A percentile compares a stretch with the other conserved stretches of the same genome.
These are phyloP conservation scores for Hetaerina americana DNA, from an alignment of 1,140 invertebrate species.

Conservation along the genomic window DNA sequence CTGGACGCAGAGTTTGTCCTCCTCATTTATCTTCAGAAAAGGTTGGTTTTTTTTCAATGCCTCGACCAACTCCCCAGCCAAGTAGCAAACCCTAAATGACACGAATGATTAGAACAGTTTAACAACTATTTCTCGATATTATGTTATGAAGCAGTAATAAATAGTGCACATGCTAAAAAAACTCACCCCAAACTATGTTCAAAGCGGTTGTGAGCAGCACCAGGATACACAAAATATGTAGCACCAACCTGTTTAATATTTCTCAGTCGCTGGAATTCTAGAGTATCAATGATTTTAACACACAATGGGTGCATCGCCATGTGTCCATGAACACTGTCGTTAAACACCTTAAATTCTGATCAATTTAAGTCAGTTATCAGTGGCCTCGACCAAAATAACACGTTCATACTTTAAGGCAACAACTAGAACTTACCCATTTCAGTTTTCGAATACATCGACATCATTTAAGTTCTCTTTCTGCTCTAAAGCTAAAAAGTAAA, in stretches of 20 bases:
- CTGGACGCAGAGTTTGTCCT: conserved; percentile 22
- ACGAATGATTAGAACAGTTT: no score
- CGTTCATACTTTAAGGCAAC: not conserved
- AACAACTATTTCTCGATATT: no score
- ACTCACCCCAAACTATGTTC: conserved; percentile 47
- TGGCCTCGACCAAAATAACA: not conserved
- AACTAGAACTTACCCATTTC: not conserved
- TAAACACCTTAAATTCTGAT: conserved; percentile 27
- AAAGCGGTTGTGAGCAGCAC: conserved; percentile 42
- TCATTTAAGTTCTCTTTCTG: not conserved
- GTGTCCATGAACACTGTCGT: conserved; percentile 39
- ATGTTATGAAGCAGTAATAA: no score
- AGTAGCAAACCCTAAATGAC: conserved; percentile 21
- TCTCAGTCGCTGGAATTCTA: conserved; percentile 45
- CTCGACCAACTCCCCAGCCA: conserved; percentile 21
- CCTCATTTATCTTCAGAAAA: not conserved
- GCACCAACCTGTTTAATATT: conserved; percentile 41
- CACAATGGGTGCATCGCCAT: conserved; percentile 32
- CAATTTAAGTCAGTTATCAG: not conserved
- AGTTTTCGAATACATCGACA: not conserved
- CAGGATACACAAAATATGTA: conserved; percentile 40
- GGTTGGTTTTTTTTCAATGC: conserved; percentile 10
- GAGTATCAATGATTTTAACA: conserved; percentile 43
- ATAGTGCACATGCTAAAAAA: no score
- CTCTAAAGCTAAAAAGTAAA: no score